Base-by-base conservation (phyloP, 2,888 invertebrate species). In the Dexiosoma caninum region DNA sequence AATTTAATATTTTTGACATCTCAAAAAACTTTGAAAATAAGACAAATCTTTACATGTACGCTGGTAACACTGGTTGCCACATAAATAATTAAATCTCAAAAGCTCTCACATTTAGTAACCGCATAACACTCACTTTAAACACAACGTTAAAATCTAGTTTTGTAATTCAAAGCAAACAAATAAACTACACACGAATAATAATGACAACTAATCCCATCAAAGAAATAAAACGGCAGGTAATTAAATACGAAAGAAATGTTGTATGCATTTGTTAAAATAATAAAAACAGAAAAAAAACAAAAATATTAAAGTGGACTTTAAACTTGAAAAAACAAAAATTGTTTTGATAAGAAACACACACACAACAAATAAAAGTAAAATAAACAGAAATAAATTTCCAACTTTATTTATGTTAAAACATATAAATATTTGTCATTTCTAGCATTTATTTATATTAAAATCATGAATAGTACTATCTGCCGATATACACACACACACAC, bases 191-290 rank as follows among this genome's bases (percentile, higher is more conserved):
- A 37, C 2, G 1, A 42, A n/a, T n/a, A 42, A 77, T 21, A 44
- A 81, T 81, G 81, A 23, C 76, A 46, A 27, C 53, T 23, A 62
- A 69, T 44, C 16, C 42, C 16, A 44, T 69, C 14, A 64, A 49
- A 55, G 81, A 60, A 72, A 64, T 37, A 12, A 72, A 77, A 1
- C 46, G 46, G 30, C 62, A 81, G 81, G 81, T 81, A 81, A 81
- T 44, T 44, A 9, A 72, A 27, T n/a, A n/a, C n/a, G n/a, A n/a
- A n/a, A n/a, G n/a, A n/a, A n/a, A n/a, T n/a, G n/a, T n/a, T n/a
- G n/a, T n/a, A n/a, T n/a, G n/a, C n/a, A n/a, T n/a, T n/a, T n/a
- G n/a, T n/a, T n/a, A n/a, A 30, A 14, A 57, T 32, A 6, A 14
- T 23, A 19, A 44, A 16, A 49, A 5, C 9, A 35, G 3, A 10